These are phyloP conservation scores for Phalacrocorax brasilianus DNA, from an alignment of 2,113 vertebrate genomes.

Conservation along the genomic window DNA sequence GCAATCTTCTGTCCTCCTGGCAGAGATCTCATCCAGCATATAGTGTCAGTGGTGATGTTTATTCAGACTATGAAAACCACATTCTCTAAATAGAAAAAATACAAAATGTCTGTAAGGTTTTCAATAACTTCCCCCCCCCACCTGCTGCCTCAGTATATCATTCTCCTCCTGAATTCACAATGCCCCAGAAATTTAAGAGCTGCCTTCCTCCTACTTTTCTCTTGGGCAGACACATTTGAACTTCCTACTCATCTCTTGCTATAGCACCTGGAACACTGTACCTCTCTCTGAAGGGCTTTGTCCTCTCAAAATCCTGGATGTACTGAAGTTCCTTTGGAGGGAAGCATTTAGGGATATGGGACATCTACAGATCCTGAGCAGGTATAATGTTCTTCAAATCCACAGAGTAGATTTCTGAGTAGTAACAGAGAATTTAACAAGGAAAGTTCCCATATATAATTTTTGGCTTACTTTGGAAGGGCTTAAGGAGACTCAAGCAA, in stretches of 20 bases:
- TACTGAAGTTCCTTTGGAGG: not conserved
- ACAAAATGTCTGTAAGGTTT: not conserved
- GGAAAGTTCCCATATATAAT: not conserved
- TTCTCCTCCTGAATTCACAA: not conserved
- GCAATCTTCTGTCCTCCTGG: not conserved
- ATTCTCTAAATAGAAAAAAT: not conserved
- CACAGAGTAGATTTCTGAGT: not conserved
- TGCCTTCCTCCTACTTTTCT: not conserved
- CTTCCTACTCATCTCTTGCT: not conserved
- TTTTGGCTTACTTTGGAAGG: not conserved
- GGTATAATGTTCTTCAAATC: not conserved
- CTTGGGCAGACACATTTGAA: not conserved
- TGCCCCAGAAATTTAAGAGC: not conserved
- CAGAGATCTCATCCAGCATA: not conserved
- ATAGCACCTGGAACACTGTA: not conserved
- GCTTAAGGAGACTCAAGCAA: not conserved
- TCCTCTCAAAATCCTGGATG: not conserved
- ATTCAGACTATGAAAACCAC: not conserved
- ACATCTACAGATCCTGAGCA: not conserved
- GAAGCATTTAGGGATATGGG: not conserved
- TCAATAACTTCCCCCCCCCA: fast-evolving
- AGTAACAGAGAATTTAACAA: not conserved
- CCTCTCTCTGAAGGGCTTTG: not conserved
- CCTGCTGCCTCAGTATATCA: not conserved
- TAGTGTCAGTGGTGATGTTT: not conserved